phyloP scores from a whole-genome alignment of 2,888 invertebrate species.

The Brachypterus glaber region DNA sequence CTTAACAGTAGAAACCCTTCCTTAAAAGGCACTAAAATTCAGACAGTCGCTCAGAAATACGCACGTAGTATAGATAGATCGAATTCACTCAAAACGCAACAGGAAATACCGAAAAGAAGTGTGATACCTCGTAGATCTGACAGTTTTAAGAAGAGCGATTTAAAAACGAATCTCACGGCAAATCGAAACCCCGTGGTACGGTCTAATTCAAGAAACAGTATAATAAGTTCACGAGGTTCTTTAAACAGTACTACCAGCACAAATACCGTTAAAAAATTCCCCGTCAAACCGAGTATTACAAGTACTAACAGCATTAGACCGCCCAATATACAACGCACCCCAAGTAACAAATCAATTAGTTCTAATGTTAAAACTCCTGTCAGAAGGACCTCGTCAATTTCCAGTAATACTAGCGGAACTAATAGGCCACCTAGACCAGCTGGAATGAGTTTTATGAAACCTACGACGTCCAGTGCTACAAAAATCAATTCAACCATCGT shows the following conservation, averaged over 20 bases:
- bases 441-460: constrained; percentile 65
- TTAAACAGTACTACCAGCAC: constrained; percentile 71
- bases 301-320: constrained; percentile 15
- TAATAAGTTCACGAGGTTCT: constrained; percentile 75
- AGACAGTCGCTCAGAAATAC: neutral
- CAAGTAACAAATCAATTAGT: constrained; percentile 22
- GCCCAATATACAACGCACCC: constrained; percentile 20
- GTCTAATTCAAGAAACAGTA: constrained; percentile 67
- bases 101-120: constrained; percentile 25
- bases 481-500: constrained; percentile 37
- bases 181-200: constrained; percentile 55
- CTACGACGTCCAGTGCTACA: constrained; percentile 75
- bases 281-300: constrained; percentile 36
- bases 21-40: neutral
- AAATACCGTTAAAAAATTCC: constrained; percentile 66
- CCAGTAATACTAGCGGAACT: constrained; percentile 25
- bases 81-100: constrained; percentile 21
- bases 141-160: constrained; percentile 37
- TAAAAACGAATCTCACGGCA: constrained; percentile 26
- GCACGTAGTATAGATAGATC: neutral
- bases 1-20: neutral
- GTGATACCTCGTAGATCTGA: constrained; percentile 31
- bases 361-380: constrained; percentile 3
- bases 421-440: constrained; percentile 35
- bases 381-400: constrained; percentile 43